These are phyloP conservation scores for Byasa hedistus DNA, from an alignment of 2,888 invertebrate genomes.

Conservation along the genomic window DNA sequence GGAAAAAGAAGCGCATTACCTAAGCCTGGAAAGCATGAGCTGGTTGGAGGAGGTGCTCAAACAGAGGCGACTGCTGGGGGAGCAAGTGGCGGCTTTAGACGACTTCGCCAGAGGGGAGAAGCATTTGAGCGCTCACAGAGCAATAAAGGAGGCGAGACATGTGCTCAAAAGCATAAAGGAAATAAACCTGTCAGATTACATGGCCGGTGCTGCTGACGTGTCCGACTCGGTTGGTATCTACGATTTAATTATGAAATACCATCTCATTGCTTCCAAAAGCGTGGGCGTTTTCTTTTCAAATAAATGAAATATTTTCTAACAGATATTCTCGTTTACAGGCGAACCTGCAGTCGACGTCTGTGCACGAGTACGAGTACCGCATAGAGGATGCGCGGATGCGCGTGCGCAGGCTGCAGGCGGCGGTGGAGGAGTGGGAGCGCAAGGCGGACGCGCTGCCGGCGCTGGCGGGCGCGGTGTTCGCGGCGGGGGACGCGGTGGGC, in stretches of 20 bases:
- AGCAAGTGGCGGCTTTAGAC: slow-evolving; percentile 67
- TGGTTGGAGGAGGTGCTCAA: slow-evolving; percentile 63
- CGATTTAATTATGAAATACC: too few relatives aligned
- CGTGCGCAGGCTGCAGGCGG: slow-evolving; percentile 45
- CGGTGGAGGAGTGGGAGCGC: slow-evolving; percentile 57
- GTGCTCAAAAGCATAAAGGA: slow-evolving; percentile 64
- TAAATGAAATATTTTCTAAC: too few relatives aligned
- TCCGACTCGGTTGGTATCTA: slow-evolving; percentile 59
- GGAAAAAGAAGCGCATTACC: slow-evolving; percentile 52
- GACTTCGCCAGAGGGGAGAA: slow-evolving; percentile 72
- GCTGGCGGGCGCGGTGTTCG: slow-evolving; percentile 70
- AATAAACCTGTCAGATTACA: slow-evolving; percentile 59
- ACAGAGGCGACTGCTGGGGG: slow-evolving; percentile 54
- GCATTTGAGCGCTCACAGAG: slow-evolving; percentile 68
- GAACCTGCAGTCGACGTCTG: slow-evolving; percentile 65
- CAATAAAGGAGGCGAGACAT: slow-evolving; percentile 68
- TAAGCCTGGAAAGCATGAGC: slow-evolving; percentile 68
- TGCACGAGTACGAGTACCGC: slow-evolving; percentile 65
- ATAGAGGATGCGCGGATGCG: slow-evolving; percentile 54
- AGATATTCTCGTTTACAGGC: slow-evolving; percentile 51
- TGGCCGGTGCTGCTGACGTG: slow-evolving; percentile 64
- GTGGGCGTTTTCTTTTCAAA: too few relatives aligned
- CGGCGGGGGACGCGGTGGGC: slow-evolving; percentile 70
- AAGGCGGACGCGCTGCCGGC: slow-evolving; percentile 69
- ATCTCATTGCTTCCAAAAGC: too few relatives aligned